Conservation (phyloP, 92 coral and sea anemone species). For the Parazoanthus darwini region DNA sequence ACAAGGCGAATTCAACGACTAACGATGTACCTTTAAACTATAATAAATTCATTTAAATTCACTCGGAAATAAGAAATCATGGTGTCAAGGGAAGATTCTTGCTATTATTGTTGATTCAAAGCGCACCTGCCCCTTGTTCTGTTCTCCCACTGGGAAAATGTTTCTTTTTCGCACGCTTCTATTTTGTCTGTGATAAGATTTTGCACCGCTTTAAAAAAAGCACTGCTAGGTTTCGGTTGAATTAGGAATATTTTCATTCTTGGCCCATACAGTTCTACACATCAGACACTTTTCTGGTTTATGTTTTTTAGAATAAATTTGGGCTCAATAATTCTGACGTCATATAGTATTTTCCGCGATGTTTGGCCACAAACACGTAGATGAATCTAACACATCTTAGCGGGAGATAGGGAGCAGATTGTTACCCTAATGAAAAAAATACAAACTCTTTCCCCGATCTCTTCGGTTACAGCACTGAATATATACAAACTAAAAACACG, state of each 20-base stretch:
- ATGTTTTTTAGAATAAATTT: not conserved
- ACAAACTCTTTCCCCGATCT: not conserved
- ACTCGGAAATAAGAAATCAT: not conserved
- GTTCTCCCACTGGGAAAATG: constrained; percentile 10
- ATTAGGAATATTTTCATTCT: not conserved
- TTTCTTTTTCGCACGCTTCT: not conserved
- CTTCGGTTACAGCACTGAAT: not conserved
- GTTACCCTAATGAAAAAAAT: not conserved
- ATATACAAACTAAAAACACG: not conserved
- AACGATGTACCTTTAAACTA: not conserved
- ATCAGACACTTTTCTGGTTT: not conserved
- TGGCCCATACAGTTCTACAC: not conserved
- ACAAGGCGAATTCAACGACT: not conserved
- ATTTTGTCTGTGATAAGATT: not conserved
- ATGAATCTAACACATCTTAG: not conserved
- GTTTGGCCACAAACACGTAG: not conserved
- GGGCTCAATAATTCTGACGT: not conserved
- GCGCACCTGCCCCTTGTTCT: not conserved
- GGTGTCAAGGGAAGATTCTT: not conserved
- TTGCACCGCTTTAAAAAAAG: not conserved
- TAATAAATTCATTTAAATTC: not conserved
- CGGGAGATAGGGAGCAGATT: not conserved
- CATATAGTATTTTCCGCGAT: not conserved
- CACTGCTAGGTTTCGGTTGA: not conserved
- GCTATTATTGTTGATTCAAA: not conserved